Evolutionary conservation across 2,113 vertebrate genomes (phyloP).

Genomic region (Fukomys damarensis): DNA sequence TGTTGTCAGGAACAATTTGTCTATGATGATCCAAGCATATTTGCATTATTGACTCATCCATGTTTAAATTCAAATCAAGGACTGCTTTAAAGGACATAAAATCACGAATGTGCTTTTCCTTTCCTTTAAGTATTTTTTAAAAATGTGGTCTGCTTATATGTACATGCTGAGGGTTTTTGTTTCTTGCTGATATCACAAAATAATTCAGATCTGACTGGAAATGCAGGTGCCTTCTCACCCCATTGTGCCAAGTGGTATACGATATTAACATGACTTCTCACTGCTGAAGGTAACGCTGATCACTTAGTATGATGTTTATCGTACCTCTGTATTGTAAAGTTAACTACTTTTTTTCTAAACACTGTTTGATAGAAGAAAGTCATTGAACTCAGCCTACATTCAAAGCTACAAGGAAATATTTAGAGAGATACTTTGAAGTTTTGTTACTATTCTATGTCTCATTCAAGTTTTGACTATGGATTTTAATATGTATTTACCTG

Average conservation of each 20-base stretch:
- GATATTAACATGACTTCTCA: rapidly evolving
- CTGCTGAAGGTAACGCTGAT: not conserved
- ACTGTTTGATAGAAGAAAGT: not conserved
- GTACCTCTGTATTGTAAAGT: not conserved
- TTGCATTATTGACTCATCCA: constrained; percentile 46
- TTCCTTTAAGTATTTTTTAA: not conserved
- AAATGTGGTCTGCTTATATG: not conserved
- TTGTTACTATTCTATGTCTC: not conserved
- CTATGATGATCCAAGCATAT: not conserved
- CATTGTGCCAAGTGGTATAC: not conserved
- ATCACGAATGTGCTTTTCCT: not conserved
- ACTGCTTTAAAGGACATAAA: not conserved
- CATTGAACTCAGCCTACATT: not conserved
- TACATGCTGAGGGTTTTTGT: not conserved
- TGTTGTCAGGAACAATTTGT: not conserved
- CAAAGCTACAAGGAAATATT: not conserved
- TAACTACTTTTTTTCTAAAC: not conserved
- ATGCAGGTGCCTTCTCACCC: not conserved
- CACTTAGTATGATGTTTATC: not conserved
- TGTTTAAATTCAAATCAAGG: constrained; percentile 44
- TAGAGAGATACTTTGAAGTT: not conserved
- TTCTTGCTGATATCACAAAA: not conserved
- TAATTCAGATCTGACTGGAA: not conserved
- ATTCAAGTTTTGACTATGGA: not conserved
- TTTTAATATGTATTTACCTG: not conserved